Evolutionary conservation across 2,888 invertebrate genomes (phyloP), one percentile per base, ranked within the genome.

Genomic region (Drosophila mercatorum): DNA sequence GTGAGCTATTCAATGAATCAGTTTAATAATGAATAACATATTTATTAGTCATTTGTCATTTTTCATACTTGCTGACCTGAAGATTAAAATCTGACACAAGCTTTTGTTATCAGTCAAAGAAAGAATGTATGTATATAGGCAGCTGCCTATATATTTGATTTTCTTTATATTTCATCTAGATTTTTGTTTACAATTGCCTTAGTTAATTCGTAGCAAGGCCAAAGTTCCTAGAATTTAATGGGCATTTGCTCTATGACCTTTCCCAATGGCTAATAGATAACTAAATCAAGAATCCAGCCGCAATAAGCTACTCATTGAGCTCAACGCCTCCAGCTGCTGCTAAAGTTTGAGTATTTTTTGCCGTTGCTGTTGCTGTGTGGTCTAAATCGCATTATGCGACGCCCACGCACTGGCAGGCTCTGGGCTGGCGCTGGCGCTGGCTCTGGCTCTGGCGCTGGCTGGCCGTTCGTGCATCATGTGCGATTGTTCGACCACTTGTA

Each of bases 321-420:
- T 51, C 17, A 36, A 6, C 17, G 36, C 12, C 22, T 2, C 12
- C 2, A 26, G 46, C 12, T 12, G 0, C 10, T 12, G 2, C 2
- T 6, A 34, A 51, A 51, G 17, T 51, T 51, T 12, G 6, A 51
- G 34, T 36, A 12, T 7, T 51, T 12, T 34, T 51, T 51, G 12
- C 14, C 14, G 2, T 28, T 3, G 4, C 28, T 3, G 7, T 47
- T 11, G 49, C 49, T 51, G 51, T 26, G 8, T 22, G 14, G 8
- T 53, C 40, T n/a, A 88, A 83, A 88, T 83, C 85, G 71, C 88
- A 83, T 83, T 83, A 85, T 22, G 26, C 34, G 28, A 38, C 47
- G 36, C 61, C 43, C 40, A 38, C 55, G 46, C 40, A 28, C 28
- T 17, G 31, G 5, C 31, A 28, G 28, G 7, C 31, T 34, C 7